Percentiles rank a stretch among this genome's conserved stretches.
phyloP scores from a whole-genome alignment of 1,140 invertebrate genomes.

The Nasonia vitripennis region DNA sequence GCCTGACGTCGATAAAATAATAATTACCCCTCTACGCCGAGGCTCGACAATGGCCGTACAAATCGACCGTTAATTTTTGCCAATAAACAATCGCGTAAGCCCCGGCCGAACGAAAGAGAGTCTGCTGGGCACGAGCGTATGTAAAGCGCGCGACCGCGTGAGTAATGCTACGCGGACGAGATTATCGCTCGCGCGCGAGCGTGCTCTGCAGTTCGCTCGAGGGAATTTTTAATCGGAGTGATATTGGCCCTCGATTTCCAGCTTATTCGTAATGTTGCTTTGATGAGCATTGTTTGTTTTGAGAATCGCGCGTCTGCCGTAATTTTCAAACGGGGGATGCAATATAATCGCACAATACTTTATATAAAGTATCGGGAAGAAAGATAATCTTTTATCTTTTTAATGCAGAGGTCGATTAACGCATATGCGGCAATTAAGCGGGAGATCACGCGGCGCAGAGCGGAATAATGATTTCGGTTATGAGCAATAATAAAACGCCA shows the following conservation, averaged over 20 bases:
- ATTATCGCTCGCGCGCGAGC: constrained; percentile 10
- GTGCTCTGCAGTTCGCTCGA: background rate
- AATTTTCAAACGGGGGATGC: too few relatives aligned
- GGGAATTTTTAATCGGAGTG: background rate
- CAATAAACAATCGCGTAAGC: constrained; percentile 70
- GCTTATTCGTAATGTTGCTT: background rate
- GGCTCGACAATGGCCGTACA: constrained; percentile 64
- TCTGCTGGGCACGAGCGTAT: background rate
- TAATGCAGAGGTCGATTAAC: constrained; percentile 7
- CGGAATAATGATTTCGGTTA: constrained; percentile 73
- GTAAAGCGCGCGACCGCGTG: background rate
- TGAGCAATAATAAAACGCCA: constrained; percentile 73
- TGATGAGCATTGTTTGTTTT: too few relatives aligned
- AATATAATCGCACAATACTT: too few relatives aligned
- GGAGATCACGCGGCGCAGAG: constrained; percentile 62
- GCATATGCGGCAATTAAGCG: constrained; percentile 33
- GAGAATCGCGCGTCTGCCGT: too few relatives aligned
- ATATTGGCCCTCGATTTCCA: background rate
- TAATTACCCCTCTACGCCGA: constrained; percentile 61
- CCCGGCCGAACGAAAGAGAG: constrained; percentile 30
- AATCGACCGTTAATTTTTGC: constrained; percentile 72
- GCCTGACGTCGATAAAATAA: constrained; percentile 68
- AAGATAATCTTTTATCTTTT: too few relatives aligned
- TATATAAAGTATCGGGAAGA: too few relatives aligned
- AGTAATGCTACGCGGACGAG: constrained; percentile 18